phyloP scores from a whole-genome alignment of 2,113 vertebrate genomes.

The Laticauda laticaudata region DNA sequence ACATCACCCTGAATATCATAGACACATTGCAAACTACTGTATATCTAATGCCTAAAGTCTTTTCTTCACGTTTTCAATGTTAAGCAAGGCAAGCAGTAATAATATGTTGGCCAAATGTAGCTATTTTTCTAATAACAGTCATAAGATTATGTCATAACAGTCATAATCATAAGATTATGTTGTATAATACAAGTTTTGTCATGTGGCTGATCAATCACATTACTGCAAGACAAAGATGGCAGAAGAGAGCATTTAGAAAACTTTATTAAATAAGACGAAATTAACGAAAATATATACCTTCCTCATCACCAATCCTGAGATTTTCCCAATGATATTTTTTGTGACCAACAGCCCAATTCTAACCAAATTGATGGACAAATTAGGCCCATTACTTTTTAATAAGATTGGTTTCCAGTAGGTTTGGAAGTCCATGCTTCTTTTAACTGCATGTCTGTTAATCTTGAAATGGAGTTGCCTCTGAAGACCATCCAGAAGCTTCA shows the following conservation, averaged over 20 bases:
- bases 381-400: neutral
- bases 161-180: no score
- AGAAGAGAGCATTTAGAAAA: neutral
- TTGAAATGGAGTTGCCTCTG: neutral
- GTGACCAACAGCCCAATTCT: neutral
- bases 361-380: neutral
- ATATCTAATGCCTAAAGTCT: neutral
- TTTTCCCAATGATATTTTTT: neutral
- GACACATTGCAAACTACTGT: neutral
- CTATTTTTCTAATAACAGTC: neutral
- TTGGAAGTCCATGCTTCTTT: neutral
- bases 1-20: neutral
- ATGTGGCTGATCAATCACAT: neutral
- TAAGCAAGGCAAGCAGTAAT: neutral
- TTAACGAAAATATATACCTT: no score
- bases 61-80: neutral
- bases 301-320: neutral
- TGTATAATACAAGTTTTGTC: neutral
- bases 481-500: no score
- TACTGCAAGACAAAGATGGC: neutral
- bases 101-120: neutral
- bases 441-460: neutral
- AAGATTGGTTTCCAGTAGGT: neutral
- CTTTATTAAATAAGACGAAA: neutral
- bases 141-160: neutral